Conservation (phyloP, 2,888 invertebrate species). For the Apotomis betuletana region DNA sequence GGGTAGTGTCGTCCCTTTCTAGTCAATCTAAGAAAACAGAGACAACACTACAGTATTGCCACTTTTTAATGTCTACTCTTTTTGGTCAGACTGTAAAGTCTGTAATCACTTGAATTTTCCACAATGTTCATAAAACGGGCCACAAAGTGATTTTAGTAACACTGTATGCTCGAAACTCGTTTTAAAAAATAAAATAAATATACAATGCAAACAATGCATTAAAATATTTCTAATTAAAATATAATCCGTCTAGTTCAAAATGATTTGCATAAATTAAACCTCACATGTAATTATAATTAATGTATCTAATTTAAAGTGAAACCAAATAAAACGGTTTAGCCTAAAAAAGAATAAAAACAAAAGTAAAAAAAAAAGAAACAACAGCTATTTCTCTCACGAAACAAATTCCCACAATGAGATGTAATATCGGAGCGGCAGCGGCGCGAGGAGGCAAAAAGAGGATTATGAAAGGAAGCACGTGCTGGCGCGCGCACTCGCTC, state of each 20-base stretch:
- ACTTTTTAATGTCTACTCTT: no score
- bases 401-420: slow-evolving; percentile 74
- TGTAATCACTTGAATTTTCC: no score
- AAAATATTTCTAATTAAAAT: no score
- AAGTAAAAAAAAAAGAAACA: slow-evolving; percentile 47
- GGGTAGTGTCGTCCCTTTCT: no score
- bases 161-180: no score
- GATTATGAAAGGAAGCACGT: slow-evolving; percentile 79
- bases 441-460: slow-evolving; percentile 73
- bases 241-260: background rate
- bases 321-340: slow-evolving; percentile 43
- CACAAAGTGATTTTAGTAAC: no score
- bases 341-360: slow-evolving; percentile 43
- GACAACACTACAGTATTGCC: no score
- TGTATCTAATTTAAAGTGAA: slow-evolving; percentile 25
- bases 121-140: no score
- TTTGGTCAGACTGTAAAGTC: no score
- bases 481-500: slow-evolving; percentile 64
- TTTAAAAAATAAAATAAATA: no score
- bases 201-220: no score
- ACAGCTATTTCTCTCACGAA: slow-evolving; percentile 62
- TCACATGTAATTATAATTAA: slow-evolving; percentile 1
- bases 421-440: slow-evolving; percentile 73
- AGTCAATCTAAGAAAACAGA: no score
- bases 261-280: background rate